These are phyloP conservation scores for Porites australiensis DNA, from an alignment of 64 coral and sea anemone genomes.

Conservation along the genomic window DNA sequence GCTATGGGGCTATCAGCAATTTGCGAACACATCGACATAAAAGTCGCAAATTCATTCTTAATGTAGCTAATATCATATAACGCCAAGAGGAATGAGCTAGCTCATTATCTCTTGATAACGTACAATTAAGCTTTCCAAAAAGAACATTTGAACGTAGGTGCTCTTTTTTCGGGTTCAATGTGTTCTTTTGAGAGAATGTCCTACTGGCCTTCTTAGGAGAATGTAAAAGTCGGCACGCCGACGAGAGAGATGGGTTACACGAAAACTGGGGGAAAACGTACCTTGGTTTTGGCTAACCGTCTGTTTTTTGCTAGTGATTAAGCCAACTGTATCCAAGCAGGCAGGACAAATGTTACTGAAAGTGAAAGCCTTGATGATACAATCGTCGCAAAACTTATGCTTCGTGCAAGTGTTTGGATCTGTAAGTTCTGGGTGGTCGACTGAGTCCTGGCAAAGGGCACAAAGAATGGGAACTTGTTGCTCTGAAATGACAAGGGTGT, in stretches of 20 bases:
- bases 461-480: background rate
- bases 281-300: background rate
- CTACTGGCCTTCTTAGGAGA: too few relatives aligned
- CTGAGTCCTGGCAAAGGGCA: background rate
- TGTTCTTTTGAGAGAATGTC: too few relatives aligned
- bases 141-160: too few relatives aligned
- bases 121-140: too few relatives aligned
- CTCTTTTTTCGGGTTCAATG: too few relatives aligned
- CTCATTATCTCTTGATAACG: too few relatives aligned
- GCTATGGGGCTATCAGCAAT: too few relatives aligned
- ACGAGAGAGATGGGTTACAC: background rate
- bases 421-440: background rate
- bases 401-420: background rate
- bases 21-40: too few relatives aligned
- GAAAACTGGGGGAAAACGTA: background rate
- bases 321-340: slow-evolving; percentile 6
- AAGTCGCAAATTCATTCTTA: too few relatives aligned
- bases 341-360: background rate
- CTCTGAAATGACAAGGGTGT: background rate
- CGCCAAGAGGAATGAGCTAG: too few relatives aligned
- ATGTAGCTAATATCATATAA: too few relatives aligned
- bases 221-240: too few relatives aligned
- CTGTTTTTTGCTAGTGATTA: background rate
- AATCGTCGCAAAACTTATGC: slow-evolving; percentile 41
- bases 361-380: background rate